Evolutionary conservation across 2,888 invertebrate genomes (phyloP), one percentile per base, ranked within the genome.

Genomic region (Hesperia comma): DNA sequence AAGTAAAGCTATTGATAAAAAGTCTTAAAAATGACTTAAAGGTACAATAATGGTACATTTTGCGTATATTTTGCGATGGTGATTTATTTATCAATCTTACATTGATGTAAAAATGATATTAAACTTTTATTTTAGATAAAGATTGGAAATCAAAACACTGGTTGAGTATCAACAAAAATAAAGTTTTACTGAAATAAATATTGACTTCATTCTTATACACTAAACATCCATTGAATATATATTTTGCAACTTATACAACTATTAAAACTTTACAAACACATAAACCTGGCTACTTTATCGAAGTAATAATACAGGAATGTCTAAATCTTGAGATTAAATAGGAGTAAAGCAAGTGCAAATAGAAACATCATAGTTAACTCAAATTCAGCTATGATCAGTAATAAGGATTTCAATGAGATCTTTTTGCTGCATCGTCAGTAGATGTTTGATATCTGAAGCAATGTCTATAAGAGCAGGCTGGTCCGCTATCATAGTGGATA

Each of bases 1-100:
- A 70, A 85, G 79, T 83, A 85, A 79, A 69, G 79, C 78, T 76
- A 83, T 85, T 72, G 82, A 89, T 73, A 90, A 90, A 86, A 89
- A 90, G 76, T 90, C 90, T 86, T 90, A 90, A 89, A 73, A 67
- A 6, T 49, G 53, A 54, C 6, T 10, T 26, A 1, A 51, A 2
- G 21, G 21, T 32, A 8, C 53, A 26, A 8, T 12, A 43, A 49
- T 43, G 33, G 46, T 56, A 49, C 53, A 55, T 51, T 46, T 21
- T 55, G 49, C 15, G 21, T 37, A 61, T 57, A 67, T 67, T 67
- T 62, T 67, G 56, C 14, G 43, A 68, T 33, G 15, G 19, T 68
- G 32, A 61, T 55, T 19, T 58, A 68, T 58, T 58, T 58, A 32
- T 32, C 17, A 32, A 17, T 56, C 7, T 66, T 46, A 61, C 37